A percentile compares a stretch with the other conserved stretches of the same genome.
Conservation (phyloP, 1,140 invertebrate genomes). For the Helicoverpa armigera region DNA sequence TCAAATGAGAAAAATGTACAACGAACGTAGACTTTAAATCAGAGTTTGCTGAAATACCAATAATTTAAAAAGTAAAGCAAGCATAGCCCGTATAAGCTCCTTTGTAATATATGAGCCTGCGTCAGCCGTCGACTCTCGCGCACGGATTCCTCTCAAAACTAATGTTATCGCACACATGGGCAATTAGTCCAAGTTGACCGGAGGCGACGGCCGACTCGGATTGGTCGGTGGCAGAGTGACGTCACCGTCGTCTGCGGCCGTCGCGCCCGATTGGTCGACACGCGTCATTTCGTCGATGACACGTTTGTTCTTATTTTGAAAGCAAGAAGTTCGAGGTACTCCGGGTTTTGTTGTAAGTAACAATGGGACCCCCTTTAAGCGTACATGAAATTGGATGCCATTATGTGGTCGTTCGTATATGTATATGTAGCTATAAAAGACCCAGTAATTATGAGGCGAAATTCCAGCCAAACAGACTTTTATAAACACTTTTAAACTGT, state of each 20-base stretch:
- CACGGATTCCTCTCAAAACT: constrained; percentile 78
- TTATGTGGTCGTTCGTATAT: constrained; percentile 53
- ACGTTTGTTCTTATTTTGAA: constrained; percentile 85
- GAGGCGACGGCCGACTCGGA: constrained; percentile 77
- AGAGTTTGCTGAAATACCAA: neutral
- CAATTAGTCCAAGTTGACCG: constrained; percentile 86
- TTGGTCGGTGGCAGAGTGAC: constrained; percentile 79
- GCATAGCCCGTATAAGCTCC: neutral
- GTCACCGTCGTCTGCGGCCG: constrained; percentile 83
- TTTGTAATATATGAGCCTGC: constrained; percentile 56
- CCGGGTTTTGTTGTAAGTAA: constrained; percentile 72
- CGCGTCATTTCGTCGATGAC: constrained; percentile 86
- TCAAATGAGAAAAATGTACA: too few species aligned
- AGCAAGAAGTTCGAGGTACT: constrained; percentile 79
- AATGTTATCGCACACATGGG: constrained; percentile 85
- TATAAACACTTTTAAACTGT: constrained; percentile 23
- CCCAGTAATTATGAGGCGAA: constrained; percentile 38
- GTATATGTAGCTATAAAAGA: constrained; percentile 9
- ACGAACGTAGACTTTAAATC: neutral
- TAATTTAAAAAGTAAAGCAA: neutral
- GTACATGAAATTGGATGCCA: constrained; percentile 60
- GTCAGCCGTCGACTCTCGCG: constrained; percentile 74
- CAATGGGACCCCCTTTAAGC: constrained; percentile 69
- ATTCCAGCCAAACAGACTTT: constrained; percentile 6
- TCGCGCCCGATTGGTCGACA: constrained; percentile 85